Conservation (phyloP, 2,113 vertebrate genomes). For the Isichthys henryi region DNA sequence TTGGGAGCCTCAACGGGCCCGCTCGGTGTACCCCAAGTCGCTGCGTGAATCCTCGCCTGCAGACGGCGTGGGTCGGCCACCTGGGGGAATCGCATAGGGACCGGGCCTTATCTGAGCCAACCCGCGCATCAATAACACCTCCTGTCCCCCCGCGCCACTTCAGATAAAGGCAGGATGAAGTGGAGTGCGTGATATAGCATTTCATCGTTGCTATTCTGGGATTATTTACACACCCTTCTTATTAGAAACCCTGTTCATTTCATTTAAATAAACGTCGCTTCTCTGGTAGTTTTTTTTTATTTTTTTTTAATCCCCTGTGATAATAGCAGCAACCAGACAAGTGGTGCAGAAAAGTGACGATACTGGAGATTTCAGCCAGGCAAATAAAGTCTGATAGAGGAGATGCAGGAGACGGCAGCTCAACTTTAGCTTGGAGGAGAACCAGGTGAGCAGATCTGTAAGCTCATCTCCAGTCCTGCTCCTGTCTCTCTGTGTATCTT, state of each 20-base stretch:
- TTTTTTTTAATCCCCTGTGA: neutral
- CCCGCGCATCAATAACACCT: constrained; percentile 58
- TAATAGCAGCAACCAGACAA: constrained; percentile 11
- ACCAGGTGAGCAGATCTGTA: neutral
- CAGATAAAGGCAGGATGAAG: constrained; percentile 56
- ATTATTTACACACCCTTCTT: constrained; percentile 40
- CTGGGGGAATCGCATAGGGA: constrained; percentile 51
- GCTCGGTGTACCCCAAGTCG: constrained; percentile 46
- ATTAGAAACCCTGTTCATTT: constrained; percentile 17
- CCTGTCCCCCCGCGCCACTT: constrained; percentile 26
- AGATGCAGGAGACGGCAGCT: neutral
- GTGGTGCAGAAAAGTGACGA: neutral
- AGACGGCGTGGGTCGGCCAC: constrained; percentile 52
- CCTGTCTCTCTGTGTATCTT: neutral
- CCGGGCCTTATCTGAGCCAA: constrained; percentile 57
- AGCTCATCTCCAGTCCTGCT: neutral
- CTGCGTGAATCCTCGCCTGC: constrained; percentile 50
- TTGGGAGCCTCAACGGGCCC: neutral
- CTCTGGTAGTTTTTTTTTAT: constrained; percentile 28
- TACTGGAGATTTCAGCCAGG: neutral
- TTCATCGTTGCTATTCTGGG: constrained; percentile 20
- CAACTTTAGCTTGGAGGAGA: neutral
- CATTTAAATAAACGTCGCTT: constrained; percentile 35
- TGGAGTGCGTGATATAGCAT: constrained; percentile 23
- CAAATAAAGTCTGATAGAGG: neutral